phyloP scores from a whole-genome alignment of 2,888 invertebrate species.

The Lepidocyrtinus sp. region DNA sequence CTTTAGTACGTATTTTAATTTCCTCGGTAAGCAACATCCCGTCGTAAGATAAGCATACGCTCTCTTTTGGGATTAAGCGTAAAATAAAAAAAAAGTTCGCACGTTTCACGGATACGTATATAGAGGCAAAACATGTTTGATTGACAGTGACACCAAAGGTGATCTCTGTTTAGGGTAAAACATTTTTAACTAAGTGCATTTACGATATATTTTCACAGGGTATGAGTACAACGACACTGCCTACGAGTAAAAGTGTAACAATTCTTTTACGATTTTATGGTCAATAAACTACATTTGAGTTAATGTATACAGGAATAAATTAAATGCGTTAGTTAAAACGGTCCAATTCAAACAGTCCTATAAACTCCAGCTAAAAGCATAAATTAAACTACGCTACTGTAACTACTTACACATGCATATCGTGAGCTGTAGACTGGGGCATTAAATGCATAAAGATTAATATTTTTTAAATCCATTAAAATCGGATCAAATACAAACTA shows the following conservation, averaged over 20 bases:
- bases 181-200: not conserved
- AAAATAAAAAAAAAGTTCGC: not conserved
- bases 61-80: not conserved
- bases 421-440: not conserved
- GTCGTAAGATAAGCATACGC: no score
- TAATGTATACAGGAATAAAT: not conserved
- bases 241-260: not conserved
- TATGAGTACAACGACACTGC: slow-evolving; percentile 31
- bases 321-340: not conserved
- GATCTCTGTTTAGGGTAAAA: no score
- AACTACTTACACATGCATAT: not conserved
- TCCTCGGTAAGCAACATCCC: no score
- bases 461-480: not conserved
- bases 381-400: not conserved
- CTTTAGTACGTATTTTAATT: no score
- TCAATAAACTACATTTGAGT: not conserved
- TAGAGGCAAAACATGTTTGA: not conserved
- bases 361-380: not conserved
- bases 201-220: slow-evolving; percentile 39
- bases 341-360: not conserved
- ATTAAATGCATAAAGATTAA: not conserved
- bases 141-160: not conserved
- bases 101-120: not conserved
- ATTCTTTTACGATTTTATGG: not conserved
- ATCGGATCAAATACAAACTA: not conserved